Evolutionary conservation across 1,140 invertebrate genomes (phyloP).

Genomic region (Diachasmimorpha longicaudata): DNA sequence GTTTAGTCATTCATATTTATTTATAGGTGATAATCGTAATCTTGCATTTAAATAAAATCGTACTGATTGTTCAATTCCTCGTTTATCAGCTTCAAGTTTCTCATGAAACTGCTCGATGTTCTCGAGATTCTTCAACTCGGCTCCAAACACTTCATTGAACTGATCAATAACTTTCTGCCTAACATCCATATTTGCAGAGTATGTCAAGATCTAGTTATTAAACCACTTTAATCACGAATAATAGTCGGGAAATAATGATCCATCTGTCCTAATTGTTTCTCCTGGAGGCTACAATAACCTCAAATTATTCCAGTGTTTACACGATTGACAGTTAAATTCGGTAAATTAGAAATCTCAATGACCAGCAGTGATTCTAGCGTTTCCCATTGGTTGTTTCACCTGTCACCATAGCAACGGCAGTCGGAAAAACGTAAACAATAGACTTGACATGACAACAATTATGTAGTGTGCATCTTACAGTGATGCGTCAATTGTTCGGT

Average conservation of each 20-base stretch:
- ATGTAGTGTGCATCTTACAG: neutral
- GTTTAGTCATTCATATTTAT: no score
- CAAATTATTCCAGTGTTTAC: neutral
- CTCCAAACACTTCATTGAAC: slow-evolving; percentile 66
- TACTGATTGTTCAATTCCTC: slow-evolving; percentile 66
- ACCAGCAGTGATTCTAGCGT: neutral
- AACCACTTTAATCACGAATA: neutral
- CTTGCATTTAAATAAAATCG: slow-evolving; percentile 15
- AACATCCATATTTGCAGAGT: slow-evolving; percentile 37
- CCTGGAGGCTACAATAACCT: no score
- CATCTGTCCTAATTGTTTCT: no score
- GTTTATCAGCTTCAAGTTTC: slow-evolving; percentile 59
- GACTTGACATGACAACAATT: neutral
- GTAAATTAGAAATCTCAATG: neutral
- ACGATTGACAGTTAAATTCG: neutral
- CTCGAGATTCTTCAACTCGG: slow-evolving; percentile 61
- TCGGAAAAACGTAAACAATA: neutral
- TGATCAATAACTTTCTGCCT: slow-evolving; percentile 59
- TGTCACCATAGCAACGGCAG: neutral
- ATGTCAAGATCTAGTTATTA: neutral
- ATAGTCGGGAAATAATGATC: no score
- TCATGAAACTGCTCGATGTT: slow-evolving; percentile 61
- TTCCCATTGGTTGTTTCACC: neutral
- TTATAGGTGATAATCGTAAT: no score
- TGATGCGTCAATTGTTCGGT: neutral